These are phyloP conservation scores for Malacosoma neustria DNA, from an alignment of 2,888 invertebrate species.

Conservation along the genomic window DNA sequence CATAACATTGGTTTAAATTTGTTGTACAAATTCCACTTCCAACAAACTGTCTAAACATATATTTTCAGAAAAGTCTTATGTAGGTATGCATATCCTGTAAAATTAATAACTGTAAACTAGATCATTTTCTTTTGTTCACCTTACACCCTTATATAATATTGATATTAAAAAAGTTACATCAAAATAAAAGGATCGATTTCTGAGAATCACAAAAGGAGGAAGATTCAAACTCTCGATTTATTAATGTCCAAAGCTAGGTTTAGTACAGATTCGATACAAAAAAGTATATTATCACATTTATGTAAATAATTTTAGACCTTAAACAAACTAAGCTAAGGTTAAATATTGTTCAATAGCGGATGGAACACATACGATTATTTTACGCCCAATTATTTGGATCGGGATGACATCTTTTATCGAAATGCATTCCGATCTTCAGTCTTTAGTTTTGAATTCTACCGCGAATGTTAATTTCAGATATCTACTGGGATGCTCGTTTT, in stretches of 20 bases:
- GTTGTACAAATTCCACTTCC: no score
- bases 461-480: constrained; percentile 18
- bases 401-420: constrained; percentile 72
- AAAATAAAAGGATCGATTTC: constrained; percentile 38
- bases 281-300: constrained; percentile 27
- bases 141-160: no score
- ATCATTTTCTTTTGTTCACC: no score
- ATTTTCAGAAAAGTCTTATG: no score
- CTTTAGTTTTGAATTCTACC: constrained; percentile 45
- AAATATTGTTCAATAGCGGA: constrained; percentile 19
- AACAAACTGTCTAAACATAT: no score
- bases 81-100: no score
- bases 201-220: constrained; percentile 51
- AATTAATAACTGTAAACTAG: no score
- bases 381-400: constrained; percentile 51
- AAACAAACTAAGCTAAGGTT: constrained; percentile 26
- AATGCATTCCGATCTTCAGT: constrained; percentile 60
- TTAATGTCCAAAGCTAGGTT: constrained; percentile 70
- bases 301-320: constrained; percentile 27
- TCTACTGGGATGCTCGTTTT: not conserved
- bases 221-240: constrained; percentile 56
- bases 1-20: no score
- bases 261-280: constrained; percentile 54
- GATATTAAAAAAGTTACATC: constrained; percentile 5
- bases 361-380: constrained; percentile 36